Percentiles rank a stretch among this genome's conserved stretches.
Evolutionary conservation across 1,140 invertebrate species (phyloP).

Genomic region (Neoseiulus cucumeris): DNA sequence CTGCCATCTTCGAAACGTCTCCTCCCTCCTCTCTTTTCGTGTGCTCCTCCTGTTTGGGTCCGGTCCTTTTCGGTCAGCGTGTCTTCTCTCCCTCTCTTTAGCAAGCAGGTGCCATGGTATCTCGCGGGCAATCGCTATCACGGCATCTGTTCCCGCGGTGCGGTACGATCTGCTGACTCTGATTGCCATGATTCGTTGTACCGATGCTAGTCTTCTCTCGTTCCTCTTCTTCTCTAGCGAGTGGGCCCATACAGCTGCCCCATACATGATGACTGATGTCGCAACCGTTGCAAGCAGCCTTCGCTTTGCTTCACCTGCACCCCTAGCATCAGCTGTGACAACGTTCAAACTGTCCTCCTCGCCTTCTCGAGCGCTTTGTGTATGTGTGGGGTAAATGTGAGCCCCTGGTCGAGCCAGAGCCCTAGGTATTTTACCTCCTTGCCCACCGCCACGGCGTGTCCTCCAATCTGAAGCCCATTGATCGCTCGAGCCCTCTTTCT

Average conservation of each 20-base stretch:
- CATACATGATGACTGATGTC: background rate
- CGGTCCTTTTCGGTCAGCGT: too few relatives aligned
- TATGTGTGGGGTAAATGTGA: background rate
- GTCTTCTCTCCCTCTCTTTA: too few relatives aligned
- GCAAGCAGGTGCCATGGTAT: background rate
- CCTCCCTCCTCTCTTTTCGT: too few relatives aligned
- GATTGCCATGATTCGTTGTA: background rate
- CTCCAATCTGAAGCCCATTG: background rate
- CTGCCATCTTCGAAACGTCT: too few relatives aligned
- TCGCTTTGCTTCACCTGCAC: background rate
- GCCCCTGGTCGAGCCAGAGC: background rate
- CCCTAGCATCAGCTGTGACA: background rate
- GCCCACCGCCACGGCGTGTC: background rate
- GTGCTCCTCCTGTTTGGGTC: too few relatives aligned
- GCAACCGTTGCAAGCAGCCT: background rate
- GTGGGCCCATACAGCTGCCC: background rate
- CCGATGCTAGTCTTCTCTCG: background rate
- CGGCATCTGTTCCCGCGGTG: background rate
- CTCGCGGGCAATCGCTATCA: background rate
- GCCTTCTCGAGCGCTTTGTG: background rate
- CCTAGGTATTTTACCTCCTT: background rate
- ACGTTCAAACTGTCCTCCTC: background rate
- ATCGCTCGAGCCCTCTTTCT: too few relatives aligned
- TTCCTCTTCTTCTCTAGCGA: background rate
- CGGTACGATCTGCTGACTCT: background rate